These are phyloP conservation scores for Alosa sapidissima DNA, from an alignment of 2,797 vertebrate genomes.

Conservation along the genomic window DNA sequence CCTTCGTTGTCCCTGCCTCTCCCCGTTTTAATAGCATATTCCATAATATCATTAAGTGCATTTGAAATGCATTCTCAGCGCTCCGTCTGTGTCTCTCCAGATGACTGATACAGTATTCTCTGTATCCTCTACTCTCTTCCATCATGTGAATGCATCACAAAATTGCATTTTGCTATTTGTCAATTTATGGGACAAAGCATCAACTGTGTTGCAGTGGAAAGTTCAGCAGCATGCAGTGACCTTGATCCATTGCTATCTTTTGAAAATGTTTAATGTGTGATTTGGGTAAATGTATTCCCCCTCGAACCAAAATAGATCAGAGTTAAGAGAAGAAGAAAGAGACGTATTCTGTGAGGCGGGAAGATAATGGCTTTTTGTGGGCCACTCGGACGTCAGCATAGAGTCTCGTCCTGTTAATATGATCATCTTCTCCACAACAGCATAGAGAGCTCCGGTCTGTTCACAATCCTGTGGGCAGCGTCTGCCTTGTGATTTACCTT, in stretches of 20 bases:
- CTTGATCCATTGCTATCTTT: background rate
- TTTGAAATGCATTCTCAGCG: background rate
- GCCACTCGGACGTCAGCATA: background rate
- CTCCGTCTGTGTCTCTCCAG: background rate
- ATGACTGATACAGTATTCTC: background rate
- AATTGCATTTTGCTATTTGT: slow-evolving; percentile 12
- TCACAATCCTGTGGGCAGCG: background rate
- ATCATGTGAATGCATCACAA: slow-evolving; percentile 10
- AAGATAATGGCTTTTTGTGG: background rate
- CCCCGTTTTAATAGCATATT: background rate
- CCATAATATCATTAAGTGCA: background rate
- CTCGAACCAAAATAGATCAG: background rate
- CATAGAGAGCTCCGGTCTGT: background rate
- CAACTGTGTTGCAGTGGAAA: background rate
- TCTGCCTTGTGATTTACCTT: too few relatives aligned
- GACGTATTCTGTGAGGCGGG: background rate
- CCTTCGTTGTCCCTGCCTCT: background rate
- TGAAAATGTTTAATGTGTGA: background rate
- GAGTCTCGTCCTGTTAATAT: background rate
- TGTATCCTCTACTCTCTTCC: background rate
- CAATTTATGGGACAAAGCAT: slow-evolving; percentile 7
- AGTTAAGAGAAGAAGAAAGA: background rate
- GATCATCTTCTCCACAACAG: background rate
- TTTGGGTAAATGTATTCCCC: background rate
- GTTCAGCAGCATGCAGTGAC: background rate